phyloP scores from a whole-genome alignment of 2,888 invertebrate genomes.

The Thereva unica region DNA sequence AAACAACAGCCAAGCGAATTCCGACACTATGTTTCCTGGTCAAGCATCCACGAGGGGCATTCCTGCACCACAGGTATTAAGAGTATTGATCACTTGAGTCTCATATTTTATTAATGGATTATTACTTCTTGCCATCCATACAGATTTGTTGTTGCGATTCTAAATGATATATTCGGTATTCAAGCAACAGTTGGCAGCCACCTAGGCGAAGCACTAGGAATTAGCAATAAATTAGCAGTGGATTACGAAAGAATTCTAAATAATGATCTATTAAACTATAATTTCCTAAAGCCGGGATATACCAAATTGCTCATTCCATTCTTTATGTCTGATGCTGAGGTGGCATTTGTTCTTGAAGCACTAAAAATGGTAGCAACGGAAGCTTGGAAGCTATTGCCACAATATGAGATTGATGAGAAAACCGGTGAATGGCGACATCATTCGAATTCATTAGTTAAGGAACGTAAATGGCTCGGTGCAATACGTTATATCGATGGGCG shows the following conservation, averaged over 20 bases:
- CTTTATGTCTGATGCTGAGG: constrained; percentile 78
- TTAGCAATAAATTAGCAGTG: constrained; percentile 73
- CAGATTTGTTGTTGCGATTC: constrained; percentile 71
- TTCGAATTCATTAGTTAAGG: constrained; percentile 75
- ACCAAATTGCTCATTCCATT: constrained; percentile 83
- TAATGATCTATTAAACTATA: constrained; percentile 61
- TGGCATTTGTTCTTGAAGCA: constrained; percentile 81
- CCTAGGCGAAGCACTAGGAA: constrained; percentile 83
- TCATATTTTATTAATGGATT: constrained; percentile 52
- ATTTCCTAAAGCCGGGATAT: constrained; percentile 84
- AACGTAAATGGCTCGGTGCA: constrained; percentile 80
- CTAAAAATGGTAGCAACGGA: constrained; percentile 85
- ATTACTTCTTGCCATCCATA: neutral
- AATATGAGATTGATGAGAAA: constrained; percentile 83
- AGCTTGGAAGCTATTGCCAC: constrained; percentile 86
- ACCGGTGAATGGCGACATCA: constrained; percentile 90
- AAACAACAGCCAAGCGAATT: constrained; percentile 69
- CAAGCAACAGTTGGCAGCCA: constrained; percentile 81
- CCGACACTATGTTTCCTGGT: constrained; percentile 88
- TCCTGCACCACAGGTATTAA: constrained; percentile 73
- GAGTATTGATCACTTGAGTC: neutral
- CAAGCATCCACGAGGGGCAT: constrained; percentile 77
- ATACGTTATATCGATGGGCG: constrained; percentile 76
- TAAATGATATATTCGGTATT: constrained; percentile 91
- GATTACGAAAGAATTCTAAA: constrained; percentile 70